Conservation (phyloP, 2,797 vertebrate genomes). For the Falco novaeseelandiae region DNA sequence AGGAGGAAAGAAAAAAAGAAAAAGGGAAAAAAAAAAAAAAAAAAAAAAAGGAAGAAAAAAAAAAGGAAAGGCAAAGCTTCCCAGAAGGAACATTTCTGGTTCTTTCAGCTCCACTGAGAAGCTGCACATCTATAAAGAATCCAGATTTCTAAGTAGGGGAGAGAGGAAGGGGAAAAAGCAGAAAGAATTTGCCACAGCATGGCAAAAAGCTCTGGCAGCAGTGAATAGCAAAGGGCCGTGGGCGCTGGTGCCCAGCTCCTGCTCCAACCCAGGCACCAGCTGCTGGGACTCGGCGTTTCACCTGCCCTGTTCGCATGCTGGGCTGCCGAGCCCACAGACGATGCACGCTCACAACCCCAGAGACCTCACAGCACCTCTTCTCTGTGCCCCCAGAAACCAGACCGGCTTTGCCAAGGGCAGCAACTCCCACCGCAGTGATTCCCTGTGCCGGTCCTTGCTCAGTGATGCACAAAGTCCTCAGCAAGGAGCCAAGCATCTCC, state of each 20-base stretch:
- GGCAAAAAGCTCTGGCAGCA: neutral
- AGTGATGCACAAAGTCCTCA: neutral
- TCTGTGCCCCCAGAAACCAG: rapidly evolving
- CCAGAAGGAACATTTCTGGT: neutral
- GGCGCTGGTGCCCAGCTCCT: neutral
- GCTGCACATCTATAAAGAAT: neutral
- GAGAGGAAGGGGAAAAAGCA: neutral
- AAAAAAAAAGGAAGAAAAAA: too few relatives aligned
- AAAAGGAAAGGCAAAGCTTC: neutral
- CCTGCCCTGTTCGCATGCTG: rapidly evolving
- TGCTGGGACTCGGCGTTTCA: neutral
- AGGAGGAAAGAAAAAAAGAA: rapidly evolving
- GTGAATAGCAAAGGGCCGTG: neutral
- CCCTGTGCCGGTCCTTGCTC: neutral
- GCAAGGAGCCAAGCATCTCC: neutral
- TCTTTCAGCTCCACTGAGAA: neutral
- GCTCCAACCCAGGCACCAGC: neutral
- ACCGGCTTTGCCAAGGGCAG: rapidly evolving
- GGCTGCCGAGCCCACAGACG: rapidly evolving
- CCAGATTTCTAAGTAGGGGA: neutral
- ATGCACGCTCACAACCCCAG: neutral
- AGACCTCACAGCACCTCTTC: neutral
- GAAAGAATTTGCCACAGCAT: neutral
- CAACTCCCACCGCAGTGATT: rapidly evolving
- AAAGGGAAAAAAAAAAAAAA: too few relatives aligned